Conservation (phyloP, 2,113 vertebrate genomes). For the Trachemys scripta region DNA sequence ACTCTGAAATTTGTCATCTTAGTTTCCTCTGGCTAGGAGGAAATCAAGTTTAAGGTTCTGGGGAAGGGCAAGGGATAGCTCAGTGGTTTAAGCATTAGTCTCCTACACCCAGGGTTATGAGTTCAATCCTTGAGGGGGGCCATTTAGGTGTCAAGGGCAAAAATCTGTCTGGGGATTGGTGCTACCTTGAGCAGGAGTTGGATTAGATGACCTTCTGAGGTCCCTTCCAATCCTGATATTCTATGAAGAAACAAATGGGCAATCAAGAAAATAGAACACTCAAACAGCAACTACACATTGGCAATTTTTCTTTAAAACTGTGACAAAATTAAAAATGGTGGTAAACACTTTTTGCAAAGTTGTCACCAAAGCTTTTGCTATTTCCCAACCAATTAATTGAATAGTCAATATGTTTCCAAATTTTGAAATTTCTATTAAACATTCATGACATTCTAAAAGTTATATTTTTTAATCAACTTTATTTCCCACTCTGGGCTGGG, state of each 20-base stretch:
- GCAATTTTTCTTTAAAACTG: not conserved
- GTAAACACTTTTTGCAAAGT: not conserved
- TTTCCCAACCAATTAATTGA: not conserved
- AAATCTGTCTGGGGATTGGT: too few species aligned
- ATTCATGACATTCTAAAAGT: not conserved
- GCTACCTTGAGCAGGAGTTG: too few species aligned
- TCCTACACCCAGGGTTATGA: too few species aligned
- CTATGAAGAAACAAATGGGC: conserved; percentile 27
- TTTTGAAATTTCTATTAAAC: not conserved
- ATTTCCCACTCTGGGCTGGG: not conserved
- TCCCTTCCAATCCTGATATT: too few species aligned
- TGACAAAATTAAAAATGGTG: not conserved
- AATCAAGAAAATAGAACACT: conserved; percentile 20
- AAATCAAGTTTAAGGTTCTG: not conserved
- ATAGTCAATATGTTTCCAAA: not conserved
- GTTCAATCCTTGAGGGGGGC: too few species aligned
- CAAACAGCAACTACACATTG: not conserved
- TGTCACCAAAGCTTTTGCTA: not conserved
- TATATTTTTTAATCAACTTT: not conserved
- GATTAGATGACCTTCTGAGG: too few species aligned
- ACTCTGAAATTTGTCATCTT: conserved; percentile 6
- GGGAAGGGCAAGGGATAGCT: too few species aligned
- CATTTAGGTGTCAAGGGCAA: too few species aligned
- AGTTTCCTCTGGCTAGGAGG: conserved; percentile 15
- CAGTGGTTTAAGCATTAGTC: too few species aligned